Base-by-base conservation (phyloP, 2,113 vertebrate genomes). In the Ammodytes marinus region DNA sequence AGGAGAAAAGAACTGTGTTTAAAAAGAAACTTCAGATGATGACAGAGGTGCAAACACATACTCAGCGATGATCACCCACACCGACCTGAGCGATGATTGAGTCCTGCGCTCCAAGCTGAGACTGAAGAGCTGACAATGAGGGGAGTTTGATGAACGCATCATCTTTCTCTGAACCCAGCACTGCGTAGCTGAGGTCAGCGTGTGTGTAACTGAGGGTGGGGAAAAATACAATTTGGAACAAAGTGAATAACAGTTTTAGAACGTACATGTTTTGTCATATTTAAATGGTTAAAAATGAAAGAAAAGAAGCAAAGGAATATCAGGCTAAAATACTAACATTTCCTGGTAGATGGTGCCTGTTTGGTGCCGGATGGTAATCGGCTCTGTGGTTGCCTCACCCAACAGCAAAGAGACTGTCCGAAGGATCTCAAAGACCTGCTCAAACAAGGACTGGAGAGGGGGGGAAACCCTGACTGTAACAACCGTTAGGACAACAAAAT, bases 61-160 rank as follows among this genome's bases (percentile, higher is more conserved):
- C 0, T 64, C 6, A 55, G 27, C 46, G 40, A 27, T 27, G 11
- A 47, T 47, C 43, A 60, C 49, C 55, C 49, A 60, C 40, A 87
- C 89, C 68, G 42, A 96, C 96, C 95, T 96, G 94, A 54, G 88
- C 2, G n/a, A 43, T 60, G 74, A 96, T 1, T 3, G 0, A 27
- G 1, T 0, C 0, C 5, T 74, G 1, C 0, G 6, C 0, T 27
- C 17, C 37, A 40, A 94, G 27, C 1, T 70, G 39, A 8, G 71
- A 0, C 6, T 17, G 0, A 5, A 95, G 42, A 6, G 67, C 64
- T 46, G 85, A 65, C 55, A 12, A 60, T 11, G 89, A 54, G 0
- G 95, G 95, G 8, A 96, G 50, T 13, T 42, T 74, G 47, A 90
- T 17, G 10, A 13, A 73, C 8, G 50, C 54, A 0, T 84, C 90